Evolutionary conservation across 2,888 invertebrate genomes (phyloP), one percentile per base, ranked within the genome.

Genomic region (Troilus luridus): DNA sequence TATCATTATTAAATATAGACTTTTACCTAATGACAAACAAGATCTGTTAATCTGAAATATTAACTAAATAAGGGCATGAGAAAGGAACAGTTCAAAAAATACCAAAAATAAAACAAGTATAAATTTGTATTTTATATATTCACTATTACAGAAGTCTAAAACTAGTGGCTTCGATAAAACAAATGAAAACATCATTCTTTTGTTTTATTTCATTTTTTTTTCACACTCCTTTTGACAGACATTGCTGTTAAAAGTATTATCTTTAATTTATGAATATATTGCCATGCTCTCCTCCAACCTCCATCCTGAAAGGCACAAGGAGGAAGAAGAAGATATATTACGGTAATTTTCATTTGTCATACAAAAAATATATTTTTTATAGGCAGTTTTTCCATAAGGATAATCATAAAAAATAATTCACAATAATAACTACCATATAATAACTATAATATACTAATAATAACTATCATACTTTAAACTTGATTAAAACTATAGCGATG

Each of bases 101-200:
- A 58, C n/a, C 7, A 7, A 5, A 0, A 27, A n/a, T 21, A 60
- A 88, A 24, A 60, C 24, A 88, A 9, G 59, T 88, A 60, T 88
- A 60, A 88, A 88, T 27, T 88, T 88, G 19, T 21, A 59, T 60
- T 60, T 60, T 58, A 59, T 60, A n/a, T 77, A 19, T 3, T 41
- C 60, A 27, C n/a, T 88, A 62, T 62, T 27, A 60, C 62, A 60
- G 62, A 88, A 88, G 17, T 62, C 27, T 60, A 88, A 56, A 88
- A 88, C 41, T 77, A 41, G 8, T 9, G 19, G 17, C 72, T 8
- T 77, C 1, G 27, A 72, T 14, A 10, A 27, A 72, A 72, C 5
- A 14, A 77, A 77, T 41, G 41, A 77, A 41, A 27, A 27, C 41
- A 41, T 19, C 17, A 77, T 41, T 17, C 17, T 77, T 27, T 10